phyloP scores from a whole-genome alignment of 1,140 invertebrate species.

The Subanguina moxae region DNA sequence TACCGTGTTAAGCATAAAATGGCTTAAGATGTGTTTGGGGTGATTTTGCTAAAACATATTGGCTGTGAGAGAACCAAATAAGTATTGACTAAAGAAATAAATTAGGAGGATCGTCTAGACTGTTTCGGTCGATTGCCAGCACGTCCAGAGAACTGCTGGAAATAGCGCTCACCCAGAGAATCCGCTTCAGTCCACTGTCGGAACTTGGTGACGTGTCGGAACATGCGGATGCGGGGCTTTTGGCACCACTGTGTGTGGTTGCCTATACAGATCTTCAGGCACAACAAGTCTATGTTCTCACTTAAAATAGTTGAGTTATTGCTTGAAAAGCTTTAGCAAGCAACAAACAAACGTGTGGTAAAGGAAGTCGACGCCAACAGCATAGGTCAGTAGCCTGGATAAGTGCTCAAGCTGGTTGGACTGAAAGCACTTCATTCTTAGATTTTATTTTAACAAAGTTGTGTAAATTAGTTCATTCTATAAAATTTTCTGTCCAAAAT shows the following conservation, averaged over 20 bases:
- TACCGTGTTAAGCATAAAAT: too few species aligned
- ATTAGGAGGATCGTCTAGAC: not conserved
- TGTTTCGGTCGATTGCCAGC: slow-evolving; percentile 2
- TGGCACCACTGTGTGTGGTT: slow-evolving; percentile 48
- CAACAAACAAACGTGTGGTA: slow-evolving; percentile 32
- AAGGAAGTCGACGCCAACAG: slow-evolving; percentile 51
- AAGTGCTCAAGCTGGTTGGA: slow-evolving; percentile 53
- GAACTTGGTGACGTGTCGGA: slow-evolving; percentile 53
- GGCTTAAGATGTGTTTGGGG: too few species aligned
- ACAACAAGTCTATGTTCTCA: slow-evolving; percentile 48
- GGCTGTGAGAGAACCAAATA: too few species aligned
- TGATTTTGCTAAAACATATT: too few species aligned
- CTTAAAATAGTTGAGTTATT: too few species aligned
- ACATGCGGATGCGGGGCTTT: slow-evolving; percentile 51
- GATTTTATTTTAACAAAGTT: not conserved
- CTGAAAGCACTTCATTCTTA: slow-evolving; percentile 43
- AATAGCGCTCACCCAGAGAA: slow-evolving; percentile 50
- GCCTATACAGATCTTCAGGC: slow-evolving; percentile 44
- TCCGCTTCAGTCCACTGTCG: slow-evolving; percentile 55
- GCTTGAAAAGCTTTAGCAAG: too few species aligned
- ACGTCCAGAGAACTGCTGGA: slow-evolving; percentile 49
- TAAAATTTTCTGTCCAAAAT: too few species aligned
- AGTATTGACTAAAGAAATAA: too few species aligned
- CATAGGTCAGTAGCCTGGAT: slow-evolving; percentile 48
- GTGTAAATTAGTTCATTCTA: too few species aligned